Conservation (phyloP, 2,113 vertebrate species). For the Desmodus rotundus region DNA sequence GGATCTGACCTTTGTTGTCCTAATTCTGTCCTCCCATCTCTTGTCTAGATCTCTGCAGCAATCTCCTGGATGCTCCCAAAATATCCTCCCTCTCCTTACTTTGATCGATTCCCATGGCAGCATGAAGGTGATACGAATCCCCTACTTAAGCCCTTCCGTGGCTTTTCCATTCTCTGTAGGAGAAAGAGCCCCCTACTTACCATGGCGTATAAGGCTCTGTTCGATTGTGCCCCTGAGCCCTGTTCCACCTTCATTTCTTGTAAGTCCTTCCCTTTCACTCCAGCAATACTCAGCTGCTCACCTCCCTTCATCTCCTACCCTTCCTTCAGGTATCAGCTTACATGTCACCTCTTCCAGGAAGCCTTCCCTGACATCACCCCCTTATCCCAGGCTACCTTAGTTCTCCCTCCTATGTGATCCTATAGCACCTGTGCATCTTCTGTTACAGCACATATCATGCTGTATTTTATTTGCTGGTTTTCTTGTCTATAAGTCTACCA, state of each 20-base stretch:
- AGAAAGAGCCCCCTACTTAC: background rate
- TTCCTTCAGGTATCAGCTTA: background rate
- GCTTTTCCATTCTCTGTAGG: background rate
- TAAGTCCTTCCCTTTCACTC: background rate
- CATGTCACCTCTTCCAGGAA: background rate
- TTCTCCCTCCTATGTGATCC: background rate
- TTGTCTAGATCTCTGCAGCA: background rate
- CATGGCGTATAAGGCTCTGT: background rate
- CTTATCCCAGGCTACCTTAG: background rate
- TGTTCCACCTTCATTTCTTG: background rate
- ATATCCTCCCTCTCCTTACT: background rate
- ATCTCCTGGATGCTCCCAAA: background rate
- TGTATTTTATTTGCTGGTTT: background rate
- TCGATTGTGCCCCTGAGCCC: rapidly evolving
- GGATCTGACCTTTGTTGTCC: background rate
- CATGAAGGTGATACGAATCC: background rate
- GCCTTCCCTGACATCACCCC: background rate
- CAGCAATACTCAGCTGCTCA: background rate
- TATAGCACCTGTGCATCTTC: too few species aligned
- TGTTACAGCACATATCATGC: rapidly evolving
- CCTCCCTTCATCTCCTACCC: background rate
- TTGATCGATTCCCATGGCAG: background rate
- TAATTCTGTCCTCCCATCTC: background rate
- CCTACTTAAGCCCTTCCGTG: background rate
- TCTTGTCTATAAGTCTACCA: background rate